Evolutionary conservation across 1,140 invertebrate genomes (phyloP).

Genomic region (Araneus ventricosus): DNA sequence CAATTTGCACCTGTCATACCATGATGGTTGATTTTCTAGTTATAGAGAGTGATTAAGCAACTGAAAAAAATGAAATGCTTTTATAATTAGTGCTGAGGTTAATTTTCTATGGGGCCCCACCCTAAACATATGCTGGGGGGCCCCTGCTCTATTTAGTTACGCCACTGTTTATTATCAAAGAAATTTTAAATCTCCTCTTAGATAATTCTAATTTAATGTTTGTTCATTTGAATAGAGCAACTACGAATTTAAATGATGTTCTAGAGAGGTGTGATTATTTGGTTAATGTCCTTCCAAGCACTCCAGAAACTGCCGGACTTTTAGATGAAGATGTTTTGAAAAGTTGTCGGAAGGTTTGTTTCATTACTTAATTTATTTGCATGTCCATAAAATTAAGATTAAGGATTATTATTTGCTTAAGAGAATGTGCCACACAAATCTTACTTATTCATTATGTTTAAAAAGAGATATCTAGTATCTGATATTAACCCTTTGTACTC

Average conservation of each 20-base stretch:
- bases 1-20: too few species aligned
- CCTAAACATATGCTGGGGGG: not conserved
- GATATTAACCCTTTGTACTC: too few species aligned
- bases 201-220: not conserved
- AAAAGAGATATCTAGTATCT: too few species aligned
- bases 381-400: not conserved
- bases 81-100: too few species aligned
- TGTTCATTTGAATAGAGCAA: conserved; percentile 77
- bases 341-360: conserved; percentile 79
- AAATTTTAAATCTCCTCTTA: not conserved
- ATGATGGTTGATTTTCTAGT: too few species aligned
- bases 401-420: too few species aligned
- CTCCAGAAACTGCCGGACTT: conserved; percentile 81
- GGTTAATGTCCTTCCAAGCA: conserved; percentile 83
- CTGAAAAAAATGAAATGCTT: too few species aligned
- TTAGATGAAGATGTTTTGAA: conserved; percentile 81
- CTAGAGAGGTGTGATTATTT: conserved; percentile 83
- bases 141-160: too few species aligned
- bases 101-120: too few species aligned
- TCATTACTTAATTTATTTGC: not conserved
- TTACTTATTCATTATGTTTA: too few species aligned
- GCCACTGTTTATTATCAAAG: not conserved
- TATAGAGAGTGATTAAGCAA: too few species aligned
- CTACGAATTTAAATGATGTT: conserved; percentile 79
- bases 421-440: too few species aligned